These are phyloP conservation scores for Progne subis DNA, from an alignment of 2,113 vertebrate species.

Conservation along the genomic window DNA sequence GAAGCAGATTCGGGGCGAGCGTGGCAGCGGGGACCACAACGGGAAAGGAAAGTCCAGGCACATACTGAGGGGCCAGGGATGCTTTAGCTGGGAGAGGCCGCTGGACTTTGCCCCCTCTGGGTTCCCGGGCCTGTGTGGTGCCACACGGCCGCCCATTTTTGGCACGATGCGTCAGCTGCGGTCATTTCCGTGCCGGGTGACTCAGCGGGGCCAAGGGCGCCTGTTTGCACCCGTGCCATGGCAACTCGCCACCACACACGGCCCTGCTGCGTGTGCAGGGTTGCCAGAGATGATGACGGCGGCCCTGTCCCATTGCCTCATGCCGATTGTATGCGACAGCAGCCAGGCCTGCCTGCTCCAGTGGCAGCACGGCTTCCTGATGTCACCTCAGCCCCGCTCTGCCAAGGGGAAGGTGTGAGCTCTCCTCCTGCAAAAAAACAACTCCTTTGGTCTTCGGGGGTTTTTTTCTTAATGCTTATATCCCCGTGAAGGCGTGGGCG, in stretches of 20 bases:
- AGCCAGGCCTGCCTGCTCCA: background rate
- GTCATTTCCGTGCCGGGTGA: background rate
- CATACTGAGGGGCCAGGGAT: background rate
- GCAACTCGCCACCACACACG: background rate
- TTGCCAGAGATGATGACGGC: background rate
- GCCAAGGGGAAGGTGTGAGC: background rate
- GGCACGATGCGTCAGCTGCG: rapidly evolving
- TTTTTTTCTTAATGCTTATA: background rate
- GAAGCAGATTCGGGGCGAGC: rapidly evolving
- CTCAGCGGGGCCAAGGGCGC: background rate
- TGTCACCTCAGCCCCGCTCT: background rate
- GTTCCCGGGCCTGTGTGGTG: rapidly evolving
- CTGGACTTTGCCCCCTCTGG: background rate
- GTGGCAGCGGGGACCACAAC: rapidly evolving
- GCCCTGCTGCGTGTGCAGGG: background rate
- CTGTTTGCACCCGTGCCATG: constrained; percentile 17
- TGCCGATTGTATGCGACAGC: background rate
- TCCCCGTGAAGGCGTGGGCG: rapidly evolving
- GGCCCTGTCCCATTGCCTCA: background rate
- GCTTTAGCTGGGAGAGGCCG: background rate
- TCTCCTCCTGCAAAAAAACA: background rate
- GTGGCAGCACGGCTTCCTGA: background rate
- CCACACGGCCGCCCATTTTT: rapidly evolving
- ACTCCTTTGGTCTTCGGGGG: background rate
- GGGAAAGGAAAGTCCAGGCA: background rate